These are phyloP conservation scores for Bubo blakistoni DNA, from an alignment of 2,113 vertebrate species.

Conservation along the genomic window DNA sequence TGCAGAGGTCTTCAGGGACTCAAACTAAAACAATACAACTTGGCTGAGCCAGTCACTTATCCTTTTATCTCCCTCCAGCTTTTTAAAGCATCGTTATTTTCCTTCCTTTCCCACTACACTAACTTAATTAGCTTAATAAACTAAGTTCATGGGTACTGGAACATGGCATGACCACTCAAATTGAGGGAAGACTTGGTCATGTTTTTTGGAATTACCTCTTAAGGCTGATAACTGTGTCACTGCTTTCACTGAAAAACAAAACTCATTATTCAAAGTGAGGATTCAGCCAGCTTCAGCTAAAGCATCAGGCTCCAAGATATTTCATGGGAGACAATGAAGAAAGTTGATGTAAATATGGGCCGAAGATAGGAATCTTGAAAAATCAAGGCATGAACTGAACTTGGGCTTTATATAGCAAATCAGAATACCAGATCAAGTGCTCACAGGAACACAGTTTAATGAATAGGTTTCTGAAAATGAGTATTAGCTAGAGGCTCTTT, in stretches of 20 bases:
- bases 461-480: neutral
- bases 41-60: neutral
- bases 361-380: neutral
- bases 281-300: neutral
- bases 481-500: neutral
- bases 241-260: neutral
- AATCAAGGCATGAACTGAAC: neutral
- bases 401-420: neutral
- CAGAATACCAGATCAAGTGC: neutral
- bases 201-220: neutral
- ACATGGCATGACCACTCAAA: neutral
- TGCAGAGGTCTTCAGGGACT: neutral
- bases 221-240: neutral
- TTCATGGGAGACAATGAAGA: neutral
- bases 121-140: constrained; percentile 4
- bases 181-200: neutral
- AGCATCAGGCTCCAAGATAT: neutral
- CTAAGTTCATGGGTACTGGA: neutral
- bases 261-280: neutral
- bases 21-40: constrained; percentile 6
- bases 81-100: neutral
- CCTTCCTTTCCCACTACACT: neutral
- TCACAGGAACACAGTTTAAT: neutral
- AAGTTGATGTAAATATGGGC: neutral
- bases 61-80: constrained; percentile 25